Evolutionary conservation across 2,797 vertebrate genomes (phyloP).

Genomic region (Microhierax caerulescens): DNA sequence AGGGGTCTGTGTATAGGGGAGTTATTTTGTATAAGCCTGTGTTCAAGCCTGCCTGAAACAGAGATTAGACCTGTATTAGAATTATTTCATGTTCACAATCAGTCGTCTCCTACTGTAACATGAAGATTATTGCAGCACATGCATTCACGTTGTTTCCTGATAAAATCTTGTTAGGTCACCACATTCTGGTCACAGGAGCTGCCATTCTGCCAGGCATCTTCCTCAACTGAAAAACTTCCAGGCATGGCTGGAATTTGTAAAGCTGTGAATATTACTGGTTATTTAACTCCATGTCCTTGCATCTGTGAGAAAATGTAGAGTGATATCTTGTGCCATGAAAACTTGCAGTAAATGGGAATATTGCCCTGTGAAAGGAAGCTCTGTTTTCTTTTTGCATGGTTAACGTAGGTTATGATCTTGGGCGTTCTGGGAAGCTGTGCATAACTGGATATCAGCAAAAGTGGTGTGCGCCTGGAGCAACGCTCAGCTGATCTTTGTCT

Average conservation of each 20-base stretch:
- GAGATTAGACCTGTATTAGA: not conserved
- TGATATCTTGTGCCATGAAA: not conserved
- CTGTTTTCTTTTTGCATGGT: not conserved
- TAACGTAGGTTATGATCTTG: not conserved
- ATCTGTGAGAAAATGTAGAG: not conserved
- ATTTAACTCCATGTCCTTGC: not conserved
- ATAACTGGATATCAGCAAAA: not conserved
- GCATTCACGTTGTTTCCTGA: not conserved
- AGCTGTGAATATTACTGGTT: not conserved
- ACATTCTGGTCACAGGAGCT: not conserved
- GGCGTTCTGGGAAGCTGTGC: not conserved
- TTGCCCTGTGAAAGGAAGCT: not conserved
- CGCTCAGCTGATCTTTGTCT: not conserved
- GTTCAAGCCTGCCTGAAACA: not conserved
- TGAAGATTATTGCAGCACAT: not conserved
- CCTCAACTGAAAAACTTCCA: not conserved
- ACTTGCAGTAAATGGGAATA: not conserved
- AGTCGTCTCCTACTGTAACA: fast-evolving
- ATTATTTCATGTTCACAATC: not conserved
- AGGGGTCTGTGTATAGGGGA: not conserved
- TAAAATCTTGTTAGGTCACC: not conserved
- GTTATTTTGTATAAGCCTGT: not conserved
- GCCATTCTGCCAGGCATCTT: not conserved
- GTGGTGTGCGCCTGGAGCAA: not conserved
- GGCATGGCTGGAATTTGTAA: not conserved